Evolutionary conservation across 2,888 invertebrate genomes (phyloP), one percentile per base, ranked within the genome.

Genomic region (Crematogaster levior): DNA sequence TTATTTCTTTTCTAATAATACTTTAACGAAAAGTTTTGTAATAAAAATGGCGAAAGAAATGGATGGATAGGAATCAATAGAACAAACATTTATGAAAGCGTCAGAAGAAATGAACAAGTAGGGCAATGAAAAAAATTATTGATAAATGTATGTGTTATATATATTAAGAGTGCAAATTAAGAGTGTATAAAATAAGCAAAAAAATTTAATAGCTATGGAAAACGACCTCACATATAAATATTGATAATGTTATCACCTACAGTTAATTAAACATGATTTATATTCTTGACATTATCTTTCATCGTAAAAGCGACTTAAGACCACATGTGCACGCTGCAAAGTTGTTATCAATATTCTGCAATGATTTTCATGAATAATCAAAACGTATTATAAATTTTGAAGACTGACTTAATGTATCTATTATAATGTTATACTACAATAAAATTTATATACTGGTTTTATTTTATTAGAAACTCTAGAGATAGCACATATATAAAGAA

Each of bases 221-320:
- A 34, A 53, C 53, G 77, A 68, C 68, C 53, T 46, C 74, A 63
- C 21, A 51, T 27, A 51, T 75, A 75, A 51, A 37, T 15, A 24
- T 9, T 27, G 75, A 75, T 66, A 66, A 51, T 9, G 24, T 37
- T 53, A 53, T 53, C 15, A 40, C 30, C 7, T 10, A 18, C 15
- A 53, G 4, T 40, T 27, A 40, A 46, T 66, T 40, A 56, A 68
- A 77, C 27, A 27, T 66, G 51, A 53, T 53, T 40, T 51, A 63
- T 66, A 18, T n/a, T 63, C 18, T 43, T n/a, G 15, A 9, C 53
- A 43, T 51, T 48, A 75, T 48, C 27, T 51, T 37, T 27, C 51
- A 75, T 75, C 2, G 24, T 10, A n/a, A 18, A 12, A 65, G 15
- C 21, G 15, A 1, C 40, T 15, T 24, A 21, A 30, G 6, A 4